Percentiles rank a stretch among this genome's conserved stretches.
phyloP scores from a whole-genome alignment of 2,888 invertebrate genomes.

The Salpingus planirostris region DNA sequence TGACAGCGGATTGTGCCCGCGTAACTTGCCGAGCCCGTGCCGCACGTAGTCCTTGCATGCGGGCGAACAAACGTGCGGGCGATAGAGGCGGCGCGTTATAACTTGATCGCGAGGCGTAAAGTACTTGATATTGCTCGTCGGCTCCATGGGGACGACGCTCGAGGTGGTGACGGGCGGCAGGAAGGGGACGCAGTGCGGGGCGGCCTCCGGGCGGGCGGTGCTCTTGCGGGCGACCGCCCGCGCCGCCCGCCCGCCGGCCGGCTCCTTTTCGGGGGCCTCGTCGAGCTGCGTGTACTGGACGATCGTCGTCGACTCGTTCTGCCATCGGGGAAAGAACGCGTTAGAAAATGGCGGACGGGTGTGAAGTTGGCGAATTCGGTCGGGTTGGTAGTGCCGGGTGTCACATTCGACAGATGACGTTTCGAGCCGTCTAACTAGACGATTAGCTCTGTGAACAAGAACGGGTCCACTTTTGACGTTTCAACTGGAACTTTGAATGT shows the following conservation, averaged over 20 bases:
- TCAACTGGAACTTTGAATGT: no score
- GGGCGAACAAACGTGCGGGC: slow-evolving; percentile 57
- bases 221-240: slow-evolving; percentile 78
- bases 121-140: slow-evolving; percentile 63
- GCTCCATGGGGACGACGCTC: slow-evolving; percentile 33
- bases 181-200: slow-evolving; percentile 28
- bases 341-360: no score
- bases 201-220: slow-evolving; percentile 42
- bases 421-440: no score
- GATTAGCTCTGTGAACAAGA: no score
- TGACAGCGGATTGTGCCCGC: slow-evolving; percentile 69
- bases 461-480: no score
- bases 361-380: no score
- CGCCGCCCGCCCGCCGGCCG: slow-evolving; percentile 13
- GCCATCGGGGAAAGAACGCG: no score
- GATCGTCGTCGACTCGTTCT: slow-evolving; percentile 49
- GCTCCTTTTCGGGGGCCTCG: slow-evolving; percentile 21
- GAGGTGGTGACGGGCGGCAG: slow-evolving; percentile 24
- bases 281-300: slow-evolving; percentile 65
- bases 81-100: slow-evolving; percentile 41
- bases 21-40: slow-evolving; percentile 55
- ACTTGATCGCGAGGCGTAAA: slow-evolving; percentile 53
- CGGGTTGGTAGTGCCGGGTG: no score
- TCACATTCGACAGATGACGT: no score
- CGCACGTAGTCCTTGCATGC: slow-evolving; percentile 47